Percentiles rank a stretch among this genome's conserved stretches.
Evolutionary conservation across 2,113 vertebrate genomes (phyloP).

Genomic region (Stomatorhinus ivindoensis): DNA sequence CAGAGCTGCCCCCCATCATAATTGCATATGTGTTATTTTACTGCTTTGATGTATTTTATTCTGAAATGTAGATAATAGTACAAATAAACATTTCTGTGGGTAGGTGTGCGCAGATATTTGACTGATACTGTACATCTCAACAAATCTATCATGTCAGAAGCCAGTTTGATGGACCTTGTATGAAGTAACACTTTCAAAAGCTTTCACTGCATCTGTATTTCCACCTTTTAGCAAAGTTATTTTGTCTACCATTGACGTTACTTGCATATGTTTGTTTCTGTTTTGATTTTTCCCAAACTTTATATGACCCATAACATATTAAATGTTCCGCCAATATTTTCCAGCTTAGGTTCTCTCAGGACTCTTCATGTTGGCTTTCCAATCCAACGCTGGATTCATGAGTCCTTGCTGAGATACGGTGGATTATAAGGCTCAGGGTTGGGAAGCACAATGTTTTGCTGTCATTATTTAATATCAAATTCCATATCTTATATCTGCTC

Average conservation of each 20-base stretch:
- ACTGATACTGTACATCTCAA: not conserved
- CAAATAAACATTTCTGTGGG: not conserved
- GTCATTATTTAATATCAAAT: not conserved
- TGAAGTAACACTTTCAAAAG: not conserved
- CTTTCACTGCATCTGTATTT: not conserved
- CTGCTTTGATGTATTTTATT: not conserved
- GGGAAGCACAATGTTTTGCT: not conserved
- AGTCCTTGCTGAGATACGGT: not conserved
- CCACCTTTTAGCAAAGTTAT: not conserved
- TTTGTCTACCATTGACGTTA: not conserved
- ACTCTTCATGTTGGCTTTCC: not conserved
- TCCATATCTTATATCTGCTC: not conserved
- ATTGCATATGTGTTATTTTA: not conserved
- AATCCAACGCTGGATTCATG: not conserved
- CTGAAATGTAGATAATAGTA: not conserved
- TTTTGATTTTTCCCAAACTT: not conserved
- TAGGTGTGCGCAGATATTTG: not conserved
- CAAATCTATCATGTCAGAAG: not conserved
- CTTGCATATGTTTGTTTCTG: not conserved
- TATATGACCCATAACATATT: not conserved
- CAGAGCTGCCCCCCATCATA: not conserved
- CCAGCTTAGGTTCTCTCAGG: not conserved
- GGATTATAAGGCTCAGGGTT: not conserved
- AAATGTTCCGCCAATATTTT: not conserved
- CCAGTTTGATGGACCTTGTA: not conserved